A percentile compares a stretch with the other conserved stretches of the same genome.
Conservation (phyloP, 2,888 invertebrate species). For the Ornithoptera priamus region DNA sequence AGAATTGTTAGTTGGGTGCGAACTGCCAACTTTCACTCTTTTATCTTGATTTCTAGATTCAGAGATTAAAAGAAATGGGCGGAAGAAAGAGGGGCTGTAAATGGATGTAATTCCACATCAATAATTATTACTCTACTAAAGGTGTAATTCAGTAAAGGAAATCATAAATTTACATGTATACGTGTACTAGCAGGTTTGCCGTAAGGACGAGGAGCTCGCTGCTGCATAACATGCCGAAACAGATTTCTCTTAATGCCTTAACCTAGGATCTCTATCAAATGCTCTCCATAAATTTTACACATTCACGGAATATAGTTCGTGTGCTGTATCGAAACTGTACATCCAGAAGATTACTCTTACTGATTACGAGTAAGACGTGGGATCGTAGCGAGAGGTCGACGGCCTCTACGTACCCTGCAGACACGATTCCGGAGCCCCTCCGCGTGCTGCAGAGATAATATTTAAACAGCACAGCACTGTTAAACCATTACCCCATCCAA, state of each 20-base stretch:
- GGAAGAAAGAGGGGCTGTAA: too few relatives aligned
- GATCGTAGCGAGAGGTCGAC: conserved; percentile 7
- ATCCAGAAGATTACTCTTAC: conserved; percentile 5
- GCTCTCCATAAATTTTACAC: background rate
- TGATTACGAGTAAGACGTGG: background rate
- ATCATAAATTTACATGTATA: too few relatives aligned
- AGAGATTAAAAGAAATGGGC: background rate
- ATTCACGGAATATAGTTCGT: background rate
- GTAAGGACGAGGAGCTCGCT: too few relatives aligned
- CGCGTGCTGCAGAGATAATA: conserved; percentile 7
- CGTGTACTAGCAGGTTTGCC: too few relatives aligned
- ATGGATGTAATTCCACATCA: too few relatives aligned
- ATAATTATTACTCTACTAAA: too few relatives aligned
- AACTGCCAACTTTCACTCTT: conserved; percentile 40
- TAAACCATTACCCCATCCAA: conserved; percentile 16
- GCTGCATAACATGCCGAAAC: too few relatives aligned
- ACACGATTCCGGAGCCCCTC: background rate
- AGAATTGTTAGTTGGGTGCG: conserved; percentile 17
- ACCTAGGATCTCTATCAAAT: too few relatives aligned
- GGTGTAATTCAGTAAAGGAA: too few relatives aligned
- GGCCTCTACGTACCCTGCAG: conserved; percentile 9
- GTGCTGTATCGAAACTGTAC: conserved; percentile 1
- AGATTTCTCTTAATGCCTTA: too few relatives aligned
- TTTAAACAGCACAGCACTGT: background rate
- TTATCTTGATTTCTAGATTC: conserved; percentile 36